Base-by-base conservation (phyloP, 2,797 vertebrate species). In the Scolopax bukidnonensis region DNA sequence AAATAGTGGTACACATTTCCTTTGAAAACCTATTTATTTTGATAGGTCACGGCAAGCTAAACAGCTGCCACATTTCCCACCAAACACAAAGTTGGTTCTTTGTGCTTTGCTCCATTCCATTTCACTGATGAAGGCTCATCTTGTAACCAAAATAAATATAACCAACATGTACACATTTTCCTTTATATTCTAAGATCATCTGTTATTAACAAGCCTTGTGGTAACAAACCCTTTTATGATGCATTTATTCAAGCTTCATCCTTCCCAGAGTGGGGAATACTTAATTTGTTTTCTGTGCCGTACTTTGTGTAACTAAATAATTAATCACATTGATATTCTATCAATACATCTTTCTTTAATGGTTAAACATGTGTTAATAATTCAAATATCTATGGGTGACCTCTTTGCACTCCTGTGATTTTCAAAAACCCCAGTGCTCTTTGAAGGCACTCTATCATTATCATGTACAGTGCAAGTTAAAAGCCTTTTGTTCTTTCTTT, bases 301-400 rank as follows among this genome's bases (percentile, higher is more conserved):
- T 97, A 98, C 98, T 98, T 98, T 98, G 97, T 98, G 97, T 93
- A 98, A 93, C 97, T 99, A 97, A 99, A 99, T 99, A 99, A 99
- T 99, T 99, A 98, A 99, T 98, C 96, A 54, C 94, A 98, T 97
- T 98, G 97, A 99, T 98, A 98, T 98, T 98, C 98, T 98, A 99
- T 99, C 99, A 98, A 99, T 99, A 98, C 94, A 96, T 98, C 97
- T 98, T 98, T 98, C 98, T 98, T 99, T 98, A 98, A 98, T 98
- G 98, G 98, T 98, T 98, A 98, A 98, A 98, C 97, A 98, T 92
- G 97, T 97, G 95, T 99, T 99, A 99, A 99, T 99, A 99, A 99
- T 99, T 99, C 98, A 99, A 97, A 98, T 98, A 98, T 98, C 98
- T 97, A 96, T 96, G 95, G 96, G 95, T 98, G 97, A 98, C 97